Conservation (phyloP, 2,888 invertebrate genomes). For the Drosophila demipolita region DNA sequence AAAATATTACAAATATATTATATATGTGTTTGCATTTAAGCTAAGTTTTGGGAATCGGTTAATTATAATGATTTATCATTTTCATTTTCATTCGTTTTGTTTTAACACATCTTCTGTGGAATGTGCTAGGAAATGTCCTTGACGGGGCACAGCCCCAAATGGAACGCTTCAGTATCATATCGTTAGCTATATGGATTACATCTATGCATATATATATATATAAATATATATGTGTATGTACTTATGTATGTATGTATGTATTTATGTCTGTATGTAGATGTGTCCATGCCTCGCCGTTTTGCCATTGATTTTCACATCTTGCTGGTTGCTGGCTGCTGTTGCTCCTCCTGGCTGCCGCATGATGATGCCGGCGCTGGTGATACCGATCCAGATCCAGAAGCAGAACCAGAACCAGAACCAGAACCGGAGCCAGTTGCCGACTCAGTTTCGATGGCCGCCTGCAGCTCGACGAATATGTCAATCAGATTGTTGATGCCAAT, state of each 20-base stretch:
- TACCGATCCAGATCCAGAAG: conserved; percentile 42
- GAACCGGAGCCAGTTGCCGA: conserved; percentile 9
- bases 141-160: conserved; percentile 53
- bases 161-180: conserved; percentile 58
- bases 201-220: conserved; percentile 9
- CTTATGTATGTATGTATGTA: conserved; percentile 2
- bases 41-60: conserved; percentile 44
- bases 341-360: conserved; percentile 47
- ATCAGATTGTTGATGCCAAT: conserved; percentile 96
- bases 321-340: conserved; percentile 17
- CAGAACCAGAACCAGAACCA: conserved; percentile 14
- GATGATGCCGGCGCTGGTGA: conserved; percentile 42
- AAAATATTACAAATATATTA: conserved; percentile 15
- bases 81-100: conserved; percentile 11
- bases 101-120: conserved; percentile 35
- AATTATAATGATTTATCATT: conserved; percentile 30
- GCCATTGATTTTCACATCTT: conserved; percentile 33
- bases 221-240: conserved; percentile 9
- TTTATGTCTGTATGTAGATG: conserved; percentile 8
- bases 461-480: conserved; percentile 88
- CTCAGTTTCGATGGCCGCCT: conserved; percentile 58
- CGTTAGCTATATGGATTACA: conserved; percentile 25
- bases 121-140: conserved; percentile 60
- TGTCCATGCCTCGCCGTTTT: conserved; percentile 20
- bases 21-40: conserved; percentile 19